Evolutionary conservation across 2,113 vertebrate genomes (phyloP).

Genomic region (Pteruthius melanotis): DNA sequence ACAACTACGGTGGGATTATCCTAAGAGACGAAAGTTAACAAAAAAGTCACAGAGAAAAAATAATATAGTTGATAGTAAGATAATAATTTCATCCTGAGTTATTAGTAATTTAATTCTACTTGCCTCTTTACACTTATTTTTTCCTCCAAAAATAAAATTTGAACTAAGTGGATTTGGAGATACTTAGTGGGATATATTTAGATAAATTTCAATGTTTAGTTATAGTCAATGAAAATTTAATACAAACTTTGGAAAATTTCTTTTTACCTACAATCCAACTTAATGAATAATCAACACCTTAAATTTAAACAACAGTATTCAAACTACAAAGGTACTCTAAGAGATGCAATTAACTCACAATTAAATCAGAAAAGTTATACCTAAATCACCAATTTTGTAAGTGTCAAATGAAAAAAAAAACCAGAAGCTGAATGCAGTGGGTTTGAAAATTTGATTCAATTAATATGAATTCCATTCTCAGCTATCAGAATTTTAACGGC

Average conservation of each 20-base stretch:
- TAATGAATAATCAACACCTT: neutral
- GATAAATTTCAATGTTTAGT: neutral
- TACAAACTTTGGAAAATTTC: neutral
- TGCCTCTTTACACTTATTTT: neutral
- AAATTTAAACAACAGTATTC: neutral
- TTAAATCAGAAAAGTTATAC: neutral
- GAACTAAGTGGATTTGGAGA: neutral
- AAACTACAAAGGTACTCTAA: neutral
- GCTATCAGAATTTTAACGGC: neutral
- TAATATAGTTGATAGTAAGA: neutral
- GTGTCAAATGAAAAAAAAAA: neutral
- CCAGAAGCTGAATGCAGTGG: neutral
- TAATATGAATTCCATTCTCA: neutral
- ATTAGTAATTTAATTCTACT: neutral
- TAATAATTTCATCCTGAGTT: neutral
- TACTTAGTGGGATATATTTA: neutral
- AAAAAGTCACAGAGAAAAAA: neutral
- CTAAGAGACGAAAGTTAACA: slow-evolving; percentile 54
- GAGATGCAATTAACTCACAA: neutral
- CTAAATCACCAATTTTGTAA: neutral
- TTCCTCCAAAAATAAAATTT: neutral
- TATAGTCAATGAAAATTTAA: neutral
- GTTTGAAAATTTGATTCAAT: neutral
- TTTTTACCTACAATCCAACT: neutral
- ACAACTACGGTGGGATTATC: slow-evolving; percentile 97